phyloP scores from a whole-genome alignment of 64 coral and sea anemone genomes.

The Montipora efflorescens region DNA sequence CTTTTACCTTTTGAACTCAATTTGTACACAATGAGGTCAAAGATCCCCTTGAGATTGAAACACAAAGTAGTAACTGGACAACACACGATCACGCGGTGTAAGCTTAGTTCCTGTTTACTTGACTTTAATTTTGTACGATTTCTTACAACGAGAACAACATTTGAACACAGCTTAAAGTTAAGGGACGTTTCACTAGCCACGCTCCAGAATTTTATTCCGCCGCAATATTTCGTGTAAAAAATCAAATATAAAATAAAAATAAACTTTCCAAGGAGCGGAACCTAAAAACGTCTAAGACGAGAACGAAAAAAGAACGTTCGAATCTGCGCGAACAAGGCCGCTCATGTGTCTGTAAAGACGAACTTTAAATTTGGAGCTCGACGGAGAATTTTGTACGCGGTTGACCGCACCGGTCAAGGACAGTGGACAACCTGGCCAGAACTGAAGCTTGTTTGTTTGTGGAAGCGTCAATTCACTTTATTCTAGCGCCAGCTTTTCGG shows the following conservation, averaged over 20 bases:
- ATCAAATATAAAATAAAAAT: slow-evolving; percentile 86
- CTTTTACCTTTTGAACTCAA: too few species aligned
- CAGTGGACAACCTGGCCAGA: slow-evolving; percentile 11
- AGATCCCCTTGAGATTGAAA: too few species aligned
- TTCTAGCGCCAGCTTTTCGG: slow-evolving; percentile 30
- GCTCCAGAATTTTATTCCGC: slow-evolving; percentile 21
- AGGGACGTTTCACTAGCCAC: background rate
- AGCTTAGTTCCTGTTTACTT: slow-evolving; percentile 1
- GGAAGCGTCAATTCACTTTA: slow-evolving; percentile 19
- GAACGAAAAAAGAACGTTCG: slow-evolving; percentile 62
- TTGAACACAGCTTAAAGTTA: slow-evolving; percentile 19
- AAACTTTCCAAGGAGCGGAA: slow-evolving; percentile 60
- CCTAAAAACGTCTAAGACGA: slow-evolving; percentile 70
- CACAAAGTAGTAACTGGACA: background rate
- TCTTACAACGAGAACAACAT: slow-evolving; percentile 56
- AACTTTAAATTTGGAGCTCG: slow-evolving; percentile 52
- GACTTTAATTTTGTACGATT: slow-evolving; percentile 38
- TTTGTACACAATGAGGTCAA: too few species aligned
- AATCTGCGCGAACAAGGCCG: slow-evolving; percentile 3
- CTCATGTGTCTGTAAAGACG: slow-evolving; percentile 30
- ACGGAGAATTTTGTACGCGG: slow-evolving; percentile 18
- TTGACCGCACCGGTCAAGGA: background rate
- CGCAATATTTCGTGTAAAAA: slow-evolving; percentile 51
- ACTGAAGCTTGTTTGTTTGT: background rate
- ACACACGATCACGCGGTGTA: background rate